Percentiles rank a stretch among this genome's conserved stretches.
These are phyloP conservation scores for Nemotelus nigrinus DNA, from an alignment of 2,888 invertebrate species.

Conservation along the genomic window DNA sequence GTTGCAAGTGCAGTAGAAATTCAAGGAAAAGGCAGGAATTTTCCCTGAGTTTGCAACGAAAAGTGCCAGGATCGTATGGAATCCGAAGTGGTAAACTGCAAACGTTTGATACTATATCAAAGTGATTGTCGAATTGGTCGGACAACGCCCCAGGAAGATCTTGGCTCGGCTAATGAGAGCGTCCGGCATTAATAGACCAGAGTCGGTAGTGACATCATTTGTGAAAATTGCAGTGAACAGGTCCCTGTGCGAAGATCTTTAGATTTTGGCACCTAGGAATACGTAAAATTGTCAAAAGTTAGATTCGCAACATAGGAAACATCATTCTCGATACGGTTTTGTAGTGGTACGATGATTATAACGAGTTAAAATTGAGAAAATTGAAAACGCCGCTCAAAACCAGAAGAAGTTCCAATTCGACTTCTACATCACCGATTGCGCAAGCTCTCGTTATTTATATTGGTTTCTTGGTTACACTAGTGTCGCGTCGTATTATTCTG, in stretches of 20 bases:
- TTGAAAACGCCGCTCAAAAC: slow-evolving; percentile 19
- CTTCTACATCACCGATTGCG: slow-evolving; percentile 48
- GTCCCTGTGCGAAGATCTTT: background rate
- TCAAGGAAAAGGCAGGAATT: background rate
- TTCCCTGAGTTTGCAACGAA: slow-evolving; percentile 1
- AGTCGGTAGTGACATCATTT: slow-evolving; percentile 34
- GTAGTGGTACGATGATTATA: too few species aligned
- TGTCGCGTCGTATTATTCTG: background rate
- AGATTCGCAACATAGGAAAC: too few species aligned
- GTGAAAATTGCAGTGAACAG: slow-evolving; percentile 26
- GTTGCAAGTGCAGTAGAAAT: background rate
- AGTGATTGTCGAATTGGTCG: background rate
- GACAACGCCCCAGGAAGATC: slow-evolving; percentile 39
- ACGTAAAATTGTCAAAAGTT: background rate
- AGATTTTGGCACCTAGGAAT: background rate
- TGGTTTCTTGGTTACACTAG: slow-evolving; percentile 27
- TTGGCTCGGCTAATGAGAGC: background rate
- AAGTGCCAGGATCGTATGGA: background rate
- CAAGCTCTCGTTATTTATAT: slow-evolving; percentile 49
- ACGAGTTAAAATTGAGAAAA: background rate
- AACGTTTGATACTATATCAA: background rate
- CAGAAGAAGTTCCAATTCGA: background rate
- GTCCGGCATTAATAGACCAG: slow-evolving; percentile 12
- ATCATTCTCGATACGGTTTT: too few species aligned
- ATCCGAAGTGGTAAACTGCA: slow-evolving; percentile 10